phyloP scores from a whole-genome alignment of 2,113 vertebrate genomes.

The Sula dactylatra region DNA sequence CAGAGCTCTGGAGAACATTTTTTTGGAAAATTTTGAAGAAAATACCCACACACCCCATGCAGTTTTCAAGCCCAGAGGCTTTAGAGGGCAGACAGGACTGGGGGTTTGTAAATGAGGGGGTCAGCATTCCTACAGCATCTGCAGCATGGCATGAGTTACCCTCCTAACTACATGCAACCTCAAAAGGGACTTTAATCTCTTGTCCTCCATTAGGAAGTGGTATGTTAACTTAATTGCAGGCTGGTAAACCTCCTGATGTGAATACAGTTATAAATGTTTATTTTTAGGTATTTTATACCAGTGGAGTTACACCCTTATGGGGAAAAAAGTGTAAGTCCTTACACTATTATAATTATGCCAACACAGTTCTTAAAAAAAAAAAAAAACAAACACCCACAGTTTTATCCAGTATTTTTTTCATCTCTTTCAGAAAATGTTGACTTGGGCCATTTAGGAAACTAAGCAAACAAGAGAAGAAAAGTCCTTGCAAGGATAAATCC shows the following conservation, averaged over 20 bases:
- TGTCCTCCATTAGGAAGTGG: not conserved
- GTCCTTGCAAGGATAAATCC: not conserved
- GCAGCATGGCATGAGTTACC: not conserved
- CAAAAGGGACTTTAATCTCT: not conserved
- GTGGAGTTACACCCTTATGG: not conserved
- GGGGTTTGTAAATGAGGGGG: not conserved
- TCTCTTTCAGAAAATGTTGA: not conserved
- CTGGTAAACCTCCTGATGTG: not conserved
- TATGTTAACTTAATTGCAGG: not conserved
- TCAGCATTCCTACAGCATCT: not conserved
- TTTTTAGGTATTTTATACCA: not conserved
- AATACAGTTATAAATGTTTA: not conserved
- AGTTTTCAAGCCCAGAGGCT: not conserved
- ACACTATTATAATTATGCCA: not conserved
- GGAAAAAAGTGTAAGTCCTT: not conserved
- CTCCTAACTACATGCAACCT: not conserved
- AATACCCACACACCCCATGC: not conserved
- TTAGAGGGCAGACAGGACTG: not conserved
- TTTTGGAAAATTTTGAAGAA: not conserved
- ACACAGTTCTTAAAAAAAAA: too few species aligned
- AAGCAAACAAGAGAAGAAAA: not conserved
- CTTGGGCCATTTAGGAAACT: not conserved
- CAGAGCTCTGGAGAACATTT: not conserved
- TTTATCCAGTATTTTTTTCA: not conserved
- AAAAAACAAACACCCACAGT: too few species aligned